Evolutionary conservation across 2,113 vertebrate genomes (phyloP).

Genomic region (Anolis sagrei): DNA sequence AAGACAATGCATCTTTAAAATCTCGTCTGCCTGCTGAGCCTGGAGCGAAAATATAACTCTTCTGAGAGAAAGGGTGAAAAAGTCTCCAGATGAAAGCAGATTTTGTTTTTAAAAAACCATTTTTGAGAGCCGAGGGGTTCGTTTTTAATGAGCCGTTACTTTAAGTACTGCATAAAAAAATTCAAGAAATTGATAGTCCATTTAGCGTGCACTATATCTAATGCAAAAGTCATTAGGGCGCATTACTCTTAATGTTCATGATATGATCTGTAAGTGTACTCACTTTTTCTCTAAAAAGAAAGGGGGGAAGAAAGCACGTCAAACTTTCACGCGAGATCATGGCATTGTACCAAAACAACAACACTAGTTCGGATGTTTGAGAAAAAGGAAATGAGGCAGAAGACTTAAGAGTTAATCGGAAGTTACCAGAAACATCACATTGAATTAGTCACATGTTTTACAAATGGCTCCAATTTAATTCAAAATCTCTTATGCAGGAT

Average conservation of each 20-base stretch:
- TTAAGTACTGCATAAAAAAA: slow-evolving; percentile 99
- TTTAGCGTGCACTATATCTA: slow-evolving; percentile 95
- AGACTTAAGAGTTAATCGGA: neutral
- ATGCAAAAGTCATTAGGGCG: slow-evolving; percentile 96
- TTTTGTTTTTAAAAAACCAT: slow-evolving; percentile 76
- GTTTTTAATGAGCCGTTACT: slow-evolving; percentile 99
- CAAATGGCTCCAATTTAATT: neutral
- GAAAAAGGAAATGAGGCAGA: neutral
- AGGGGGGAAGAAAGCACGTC: neutral
- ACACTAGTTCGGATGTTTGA: fast-evolving
- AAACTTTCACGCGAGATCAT: slow-evolving; percentile 47
- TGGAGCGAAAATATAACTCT: slow-evolving; percentile 89
- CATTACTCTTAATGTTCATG: slow-evolving; percentile 96
- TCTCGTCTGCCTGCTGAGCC: slow-evolving; percentile 79
- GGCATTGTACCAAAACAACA: neutral
- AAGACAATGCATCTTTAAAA: slow-evolving; percentile 77
- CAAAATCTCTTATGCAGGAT: neutral
- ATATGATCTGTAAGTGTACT: slow-evolving; percentile 92
- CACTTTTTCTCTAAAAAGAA: slow-evolving; percentile 62
- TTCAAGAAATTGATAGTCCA: slow-evolving; percentile 98
- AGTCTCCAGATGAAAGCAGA: slow-evolving; percentile 91
- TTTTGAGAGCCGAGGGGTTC: slow-evolving; percentile 88
- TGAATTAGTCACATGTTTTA: neutral
- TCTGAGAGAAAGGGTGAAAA: slow-evolving; percentile 88
- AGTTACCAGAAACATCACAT: neutral